Percentiles rank a stretch among this genome's conserved stretches.
Conservation (phyloP, 1,140 invertebrate species). For the Pseudomyrmex gracilis region DNA sequence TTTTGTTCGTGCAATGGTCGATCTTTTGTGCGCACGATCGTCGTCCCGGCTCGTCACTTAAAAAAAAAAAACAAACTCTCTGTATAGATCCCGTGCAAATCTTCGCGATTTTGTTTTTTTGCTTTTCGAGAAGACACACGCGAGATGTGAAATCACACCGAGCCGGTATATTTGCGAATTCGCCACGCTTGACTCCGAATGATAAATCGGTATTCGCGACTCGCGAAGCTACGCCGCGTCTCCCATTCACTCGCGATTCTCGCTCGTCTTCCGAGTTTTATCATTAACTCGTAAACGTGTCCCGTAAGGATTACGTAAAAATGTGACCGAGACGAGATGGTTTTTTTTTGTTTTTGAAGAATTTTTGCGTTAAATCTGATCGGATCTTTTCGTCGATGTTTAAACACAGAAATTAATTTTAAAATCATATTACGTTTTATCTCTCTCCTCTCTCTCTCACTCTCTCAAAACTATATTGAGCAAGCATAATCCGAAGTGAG, state of each 20-base stretch:
- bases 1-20: neutral
- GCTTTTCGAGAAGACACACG: neutral
- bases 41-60: too few species aligned
- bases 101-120: neutral
- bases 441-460: neutral
- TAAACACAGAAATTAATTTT: neutral
- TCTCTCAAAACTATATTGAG: slow-evolving; percentile 21
- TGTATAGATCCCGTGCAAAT: neutral
- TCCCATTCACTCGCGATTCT: slow-evolving; percentile 21
- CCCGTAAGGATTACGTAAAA: slow-evolving; percentile 1
- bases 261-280: slow-evolving; percentile 10
- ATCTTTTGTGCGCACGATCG: neutral
- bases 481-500: slow-evolving; percentile 5
- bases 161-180: neutral
- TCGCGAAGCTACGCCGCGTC: slow-evolving; percentile 5
- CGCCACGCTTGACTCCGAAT: neutral
- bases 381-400: neutral
- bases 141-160: neutral
- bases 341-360: neutral
- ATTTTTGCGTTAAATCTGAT: slow-evolving; percentile 18
- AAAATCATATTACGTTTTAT: neutral
- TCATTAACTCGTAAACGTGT: neutral
- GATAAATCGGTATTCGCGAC: neutral
- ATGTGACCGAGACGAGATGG: neutral
- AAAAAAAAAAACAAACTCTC: neutral